Evolutionary conservation across 2,797 vertebrate species (phyloP).

Genomic region (Linurgus olivaceus): DNA sequence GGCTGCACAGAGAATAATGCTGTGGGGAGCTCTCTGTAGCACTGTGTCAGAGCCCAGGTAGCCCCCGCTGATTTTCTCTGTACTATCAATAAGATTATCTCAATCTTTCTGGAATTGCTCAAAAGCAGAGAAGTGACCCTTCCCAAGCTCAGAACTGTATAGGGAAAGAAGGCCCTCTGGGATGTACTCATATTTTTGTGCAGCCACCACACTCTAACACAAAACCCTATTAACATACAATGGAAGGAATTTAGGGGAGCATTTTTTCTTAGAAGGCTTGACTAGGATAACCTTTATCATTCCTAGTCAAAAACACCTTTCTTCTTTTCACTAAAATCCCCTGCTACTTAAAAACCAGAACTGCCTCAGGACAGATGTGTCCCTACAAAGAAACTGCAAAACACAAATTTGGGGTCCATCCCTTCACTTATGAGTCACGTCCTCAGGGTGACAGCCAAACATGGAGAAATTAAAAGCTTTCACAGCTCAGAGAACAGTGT

Average conservation of each 20-base stretch:
- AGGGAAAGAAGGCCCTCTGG: not conserved
- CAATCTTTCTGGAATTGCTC: not conserved
- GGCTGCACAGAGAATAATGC: not conserved
- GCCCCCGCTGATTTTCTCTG: not conserved
- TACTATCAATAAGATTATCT: not conserved
- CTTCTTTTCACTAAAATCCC: not conserved
- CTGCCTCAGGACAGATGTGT: slow-evolving; percentile 22
- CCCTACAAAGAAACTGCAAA: not conserved
- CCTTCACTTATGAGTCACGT: not conserved
- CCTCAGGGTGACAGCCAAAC: slow-evolving; percentile 1
- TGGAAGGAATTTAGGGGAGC: not conserved
- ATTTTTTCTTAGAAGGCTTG: not conserved
- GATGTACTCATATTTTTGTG: not conserved
- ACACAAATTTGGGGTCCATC: not conserved
- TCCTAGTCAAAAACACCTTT: not conserved
- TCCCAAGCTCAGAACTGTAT: not conserved
- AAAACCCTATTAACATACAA: not conserved
- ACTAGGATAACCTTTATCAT: not conserved
- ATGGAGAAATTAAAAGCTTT: not conserved
- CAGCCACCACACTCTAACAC: not conserved
- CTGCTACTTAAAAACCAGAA: slow-evolving; percentile 34
- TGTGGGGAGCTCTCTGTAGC: not conserved
- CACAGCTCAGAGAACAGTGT: not conserved
- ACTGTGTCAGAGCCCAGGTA: not conserved
- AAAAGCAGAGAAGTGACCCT: not conserved